Conservation (phyloP, 2,888 invertebrate genomes). For the Hemaris fuciformis region DNA sequence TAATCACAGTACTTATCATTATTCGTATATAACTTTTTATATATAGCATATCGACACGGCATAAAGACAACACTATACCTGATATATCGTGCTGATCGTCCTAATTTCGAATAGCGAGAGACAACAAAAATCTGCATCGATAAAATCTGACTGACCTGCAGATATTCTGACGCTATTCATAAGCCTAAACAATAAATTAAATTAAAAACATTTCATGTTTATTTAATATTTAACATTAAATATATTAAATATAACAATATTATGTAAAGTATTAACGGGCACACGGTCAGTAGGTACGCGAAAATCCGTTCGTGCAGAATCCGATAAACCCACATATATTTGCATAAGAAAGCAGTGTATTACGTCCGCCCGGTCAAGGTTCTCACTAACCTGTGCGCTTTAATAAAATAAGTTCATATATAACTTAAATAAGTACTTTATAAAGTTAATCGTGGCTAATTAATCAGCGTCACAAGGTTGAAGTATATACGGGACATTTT, state of each 20-base stretch:
- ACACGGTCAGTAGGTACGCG: background rate
- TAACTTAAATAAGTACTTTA: background rate
- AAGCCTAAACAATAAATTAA: too few relatives aligned
- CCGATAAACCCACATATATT: conserved; percentile 23
- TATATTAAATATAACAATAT: too few relatives aligned
- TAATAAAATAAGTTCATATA: background rate
- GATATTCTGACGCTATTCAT: too few relatives aligned
- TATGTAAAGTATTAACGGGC: background rate
- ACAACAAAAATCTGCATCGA: too few relatives aligned
- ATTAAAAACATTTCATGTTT: background rate
- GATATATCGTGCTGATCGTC: too few relatives aligned
- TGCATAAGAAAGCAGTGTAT: conserved; percentile 46
- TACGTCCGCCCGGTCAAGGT: conserved; percentile 58
- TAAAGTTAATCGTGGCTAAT: background rate
- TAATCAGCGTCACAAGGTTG: background rate
- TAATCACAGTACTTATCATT: too few relatives aligned
- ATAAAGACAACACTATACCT: too few relatives aligned
- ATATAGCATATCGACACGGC: too few relatives aligned
- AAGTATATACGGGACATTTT: background rate
- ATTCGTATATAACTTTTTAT: too few relatives aligned
- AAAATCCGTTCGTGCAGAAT: conserved; percentile 5
- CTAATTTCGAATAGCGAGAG: too few relatives aligned
- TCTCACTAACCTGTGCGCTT: background rate
- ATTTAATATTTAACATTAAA: background rate
- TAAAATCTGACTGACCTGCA: too few relatives aligned